Evolutionary conservation across 2,797 vertebrate species (phyloP).

Genomic region (Pyrocephalus nanus): DNA sequence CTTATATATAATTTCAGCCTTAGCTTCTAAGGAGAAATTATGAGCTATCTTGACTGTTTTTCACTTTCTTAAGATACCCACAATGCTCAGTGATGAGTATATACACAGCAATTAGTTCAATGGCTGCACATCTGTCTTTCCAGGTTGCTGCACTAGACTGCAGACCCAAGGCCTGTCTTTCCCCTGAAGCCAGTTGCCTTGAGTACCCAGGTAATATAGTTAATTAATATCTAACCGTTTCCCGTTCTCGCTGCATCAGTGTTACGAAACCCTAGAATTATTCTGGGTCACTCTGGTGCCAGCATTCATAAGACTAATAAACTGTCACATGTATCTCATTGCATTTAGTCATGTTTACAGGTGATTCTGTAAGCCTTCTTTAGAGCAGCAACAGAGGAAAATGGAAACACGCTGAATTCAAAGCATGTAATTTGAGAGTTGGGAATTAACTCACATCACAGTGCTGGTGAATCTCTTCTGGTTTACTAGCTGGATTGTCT

Average conservation of each 20-base stretch:
- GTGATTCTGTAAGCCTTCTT: not conserved
- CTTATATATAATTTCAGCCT: not conserved
- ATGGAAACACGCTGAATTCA: not conserved
- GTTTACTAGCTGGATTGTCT: not conserved
- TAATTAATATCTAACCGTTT: slow-evolving; percentile 42
- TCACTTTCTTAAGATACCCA: not conserved
- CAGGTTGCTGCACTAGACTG: not conserved
- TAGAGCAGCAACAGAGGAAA: not conserved
- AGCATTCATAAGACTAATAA: slow-evolving; percentile 20
- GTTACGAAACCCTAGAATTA: slow-evolving; percentile 54
- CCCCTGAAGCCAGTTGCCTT: not conserved
- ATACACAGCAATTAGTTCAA: not conserved
- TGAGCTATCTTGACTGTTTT: not conserved
- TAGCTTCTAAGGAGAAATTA: not conserved
- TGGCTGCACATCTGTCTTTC: not conserved
- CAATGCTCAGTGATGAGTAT: not conserved
- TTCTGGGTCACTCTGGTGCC: slow-evolving; percentile 44
- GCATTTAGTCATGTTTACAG: slow-evolving; percentile 40
- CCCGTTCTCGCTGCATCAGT: not conserved
- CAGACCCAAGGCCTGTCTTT: not conserved
- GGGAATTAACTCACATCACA: slow-evolving; percentile 30
- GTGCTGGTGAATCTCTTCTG: not conserved
- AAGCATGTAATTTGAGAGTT: slow-evolving; percentile 39
- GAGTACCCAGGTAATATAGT: slow-evolving; percentile 21
- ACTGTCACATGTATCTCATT: slow-evolving; percentile 42